Evolutionary conservation across 2,888 invertebrate genomes (phyloP), one percentile per base, ranked within the genome.

Genomic region (Cacoxenus indagator): DNA sequence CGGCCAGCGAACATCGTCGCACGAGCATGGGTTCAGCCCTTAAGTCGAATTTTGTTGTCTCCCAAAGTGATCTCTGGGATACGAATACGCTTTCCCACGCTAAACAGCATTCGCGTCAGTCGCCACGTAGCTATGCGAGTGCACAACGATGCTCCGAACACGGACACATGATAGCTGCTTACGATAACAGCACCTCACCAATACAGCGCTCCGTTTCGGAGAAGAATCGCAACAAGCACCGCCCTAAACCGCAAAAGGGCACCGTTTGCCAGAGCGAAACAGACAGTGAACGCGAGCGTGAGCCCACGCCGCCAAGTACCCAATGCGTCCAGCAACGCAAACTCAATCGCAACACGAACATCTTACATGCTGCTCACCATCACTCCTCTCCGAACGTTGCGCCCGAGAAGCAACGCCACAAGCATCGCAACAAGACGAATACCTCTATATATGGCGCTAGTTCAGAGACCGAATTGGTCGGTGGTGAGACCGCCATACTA

Each of bases 391-490:
- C 92, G 4, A 91, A 91, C 82, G 91, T 92, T 17, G 91, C 91
- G 0, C 88, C 89, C 0, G 88, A 88, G 3, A 88, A 89, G 77
- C 86, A 88, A 69, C 80, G 85, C 29, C 14, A 17, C 46, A 84
- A 85, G 67, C 84, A 85, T 65, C 85, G 86, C 51, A 85, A 78
- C 48, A 88, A 88, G 70, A 83, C 82, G 24, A 87, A 88, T 14
- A 81, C 84, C 46, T 82, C 86, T 79, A 92, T 93, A 90, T 94
- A 92, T 87, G 93, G 93, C 62, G 95, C 94, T 29, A 93, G 94
- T 74, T 95, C 95, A 0, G 95, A 95, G 85, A 94, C 95, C 0
- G 95, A 96, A 85, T 89, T 95, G 11, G 91, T 96, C 74, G 96
- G 96, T 86, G 88, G 90, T 2, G 88, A 88, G 72, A 92, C 93